Evolutionary conservation across 2,888 invertebrate genomes (phyloP).

Genomic region (Tridacna gigas): DNA sequence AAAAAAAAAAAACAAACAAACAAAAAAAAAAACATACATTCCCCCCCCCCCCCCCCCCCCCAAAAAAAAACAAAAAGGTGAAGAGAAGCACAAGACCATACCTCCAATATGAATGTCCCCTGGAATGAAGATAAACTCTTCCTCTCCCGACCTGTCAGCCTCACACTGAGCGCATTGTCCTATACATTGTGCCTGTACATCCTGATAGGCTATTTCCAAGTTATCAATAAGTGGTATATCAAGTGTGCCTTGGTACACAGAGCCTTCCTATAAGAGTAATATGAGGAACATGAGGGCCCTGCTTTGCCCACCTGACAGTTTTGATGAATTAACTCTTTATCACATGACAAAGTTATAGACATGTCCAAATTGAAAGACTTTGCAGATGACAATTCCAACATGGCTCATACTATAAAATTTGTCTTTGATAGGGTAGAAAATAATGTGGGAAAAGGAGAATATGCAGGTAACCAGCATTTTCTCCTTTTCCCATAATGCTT

Average conservation of each 20-base stretch:
- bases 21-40: too few species aligned
- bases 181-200: slow-evolving; percentile 69
- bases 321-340: background rate
- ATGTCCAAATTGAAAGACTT: background rate
- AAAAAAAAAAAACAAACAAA: too few species aligned
- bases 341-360: background rate
- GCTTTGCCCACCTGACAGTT: background rate
- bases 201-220: slow-evolving; percentile 55
- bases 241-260: slow-evolving; percentile 42
- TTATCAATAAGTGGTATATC: slow-evolving; percentile 45
- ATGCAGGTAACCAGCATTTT: too few species aligned
- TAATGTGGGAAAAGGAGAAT: too few species aligned
- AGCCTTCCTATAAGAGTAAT: slow-evolving; percentile 59
- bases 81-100: slow-evolving; percentile 47
- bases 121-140: slow-evolving; percentile 71
- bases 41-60: too few species aligned
- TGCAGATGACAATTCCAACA: too few species aligned
- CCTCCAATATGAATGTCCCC: slow-evolving; percentile 79
- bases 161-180: slow-evolving; percentile 76
- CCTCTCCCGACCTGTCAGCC: slow-evolving; percentile 58
- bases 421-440: too few species aligned
- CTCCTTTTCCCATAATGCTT: too few species aligned
- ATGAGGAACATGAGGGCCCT: background rate
- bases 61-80: too few species aligned
- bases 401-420: too few species aligned